Evolutionary conservation across 2,888 invertebrate genomes (phyloP).

Genomic region (Elysia crispata): DNA sequence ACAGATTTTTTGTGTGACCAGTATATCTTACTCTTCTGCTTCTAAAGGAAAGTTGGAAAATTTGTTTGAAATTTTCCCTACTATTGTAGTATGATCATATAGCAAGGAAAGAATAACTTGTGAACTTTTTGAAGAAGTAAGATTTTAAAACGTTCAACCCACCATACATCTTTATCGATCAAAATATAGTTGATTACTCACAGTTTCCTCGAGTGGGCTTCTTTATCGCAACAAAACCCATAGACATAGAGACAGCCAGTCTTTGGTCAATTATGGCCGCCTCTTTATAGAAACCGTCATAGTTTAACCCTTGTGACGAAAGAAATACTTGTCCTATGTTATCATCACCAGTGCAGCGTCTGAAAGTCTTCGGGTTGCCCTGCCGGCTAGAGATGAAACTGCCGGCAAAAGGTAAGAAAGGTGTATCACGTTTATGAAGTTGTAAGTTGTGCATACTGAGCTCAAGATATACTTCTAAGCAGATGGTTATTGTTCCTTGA

Average conservation of each 20-base stretch:
- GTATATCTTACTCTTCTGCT: too few relatives aligned
- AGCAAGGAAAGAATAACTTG: background rate
- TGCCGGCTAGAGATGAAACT: constrained; percentile 43
- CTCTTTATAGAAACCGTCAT: constrained; percentile 68
- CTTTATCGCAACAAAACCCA: constrained; percentile 67
- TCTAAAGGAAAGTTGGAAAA: too few relatives aligned
- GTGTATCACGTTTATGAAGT: too few relatives aligned
- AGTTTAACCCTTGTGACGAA: constrained; percentile 65
- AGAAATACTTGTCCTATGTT: constrained; percentile 66
- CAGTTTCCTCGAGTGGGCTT: constrained; percentile 52
- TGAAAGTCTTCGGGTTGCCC: constrained; percentile 52
- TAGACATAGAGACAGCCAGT: constrained; percentile 63
- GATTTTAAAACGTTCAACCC: too few relatives aligned
- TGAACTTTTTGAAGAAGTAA: too few relatives aligned
- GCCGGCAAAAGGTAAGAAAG: background rate
- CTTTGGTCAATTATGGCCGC: constrained; percentile 66
- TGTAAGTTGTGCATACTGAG: too few relatives aligned
- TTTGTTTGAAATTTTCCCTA: too few relatives aligned
- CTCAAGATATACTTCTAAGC: too few relatives aligned
- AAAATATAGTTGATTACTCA: background rate
- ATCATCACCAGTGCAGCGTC: constrained; percentile 44
- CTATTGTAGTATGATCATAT: too few relatives aligned
- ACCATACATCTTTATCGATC: background rate
- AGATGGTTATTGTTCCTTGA: too few relatives aligned
- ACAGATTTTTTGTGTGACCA: too few relatives aligned